Percentiles rank a stretch among this genome's conserved stretches.
Conservation (phyloP, 2,888 invertebrate genomes). For the Ptychoptera contaminata region DNA sequence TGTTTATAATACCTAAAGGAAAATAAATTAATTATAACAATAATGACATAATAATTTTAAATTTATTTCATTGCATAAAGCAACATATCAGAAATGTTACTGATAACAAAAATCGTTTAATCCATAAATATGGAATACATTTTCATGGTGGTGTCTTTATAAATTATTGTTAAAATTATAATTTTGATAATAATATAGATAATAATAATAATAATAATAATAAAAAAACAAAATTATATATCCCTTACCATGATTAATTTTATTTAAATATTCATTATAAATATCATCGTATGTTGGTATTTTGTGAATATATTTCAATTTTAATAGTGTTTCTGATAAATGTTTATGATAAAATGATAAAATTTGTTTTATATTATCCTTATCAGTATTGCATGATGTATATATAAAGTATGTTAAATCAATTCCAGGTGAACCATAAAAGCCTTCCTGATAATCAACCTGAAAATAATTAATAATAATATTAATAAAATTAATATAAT, state of each 20-base stretch:
- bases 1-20: slow-evolving; percentile 16
- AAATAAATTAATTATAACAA: slow-evolving; percentile 1
- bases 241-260: slow-evolving; percentile 17
- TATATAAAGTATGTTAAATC: slow-evolving; percentile 21
- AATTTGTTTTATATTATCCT: slow-evolving; percentile 14
- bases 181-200: no score
- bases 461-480: slow-evolving; percentile 6
- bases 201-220: no score
- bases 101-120: no score
- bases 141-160: no score
- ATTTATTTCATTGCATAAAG: no score
- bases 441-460: slow-evolving; percentile 23
- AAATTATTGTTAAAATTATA: no score
- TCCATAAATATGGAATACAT: no score
- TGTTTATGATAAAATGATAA: slow-evolving; percentile 15
- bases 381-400: slow-evolving; percentile 16
- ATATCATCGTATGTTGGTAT: slow-evolving; percentile 19
- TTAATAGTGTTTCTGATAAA: slow-evolving; percentile 13
- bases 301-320: slow-evolving; percentile 15
- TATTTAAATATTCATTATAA: slow-evolving; percentile 15
- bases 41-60: no score
- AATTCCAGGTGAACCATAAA: slow-evolving; percentile 21
- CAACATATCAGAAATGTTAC: no score
- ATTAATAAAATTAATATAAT: background rate
- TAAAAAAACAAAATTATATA: no score